Conservation (phyloP, 2,113 vertebrate species). For the Erinaceus europaeus region DNA sequence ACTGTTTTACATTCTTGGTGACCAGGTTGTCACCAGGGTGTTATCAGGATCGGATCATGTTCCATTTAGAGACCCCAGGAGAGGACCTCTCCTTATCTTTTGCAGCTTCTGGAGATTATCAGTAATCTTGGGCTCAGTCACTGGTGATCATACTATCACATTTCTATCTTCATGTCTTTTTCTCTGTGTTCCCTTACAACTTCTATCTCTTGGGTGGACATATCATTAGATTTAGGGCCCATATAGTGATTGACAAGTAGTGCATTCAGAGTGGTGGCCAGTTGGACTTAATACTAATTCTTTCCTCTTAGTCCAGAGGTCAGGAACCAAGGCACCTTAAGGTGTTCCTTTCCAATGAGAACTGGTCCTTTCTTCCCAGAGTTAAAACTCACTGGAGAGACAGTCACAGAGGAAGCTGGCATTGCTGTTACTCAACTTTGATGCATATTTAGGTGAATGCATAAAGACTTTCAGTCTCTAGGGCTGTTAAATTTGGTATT, state of each 20-base stretch:
- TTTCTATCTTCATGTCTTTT: neutral
- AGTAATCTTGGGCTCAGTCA: neutral
- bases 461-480: constrained; percentile 59
- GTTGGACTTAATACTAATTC: neutral
- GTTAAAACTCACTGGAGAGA: neutral
- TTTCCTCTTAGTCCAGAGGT: neutral
- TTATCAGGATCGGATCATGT: accelerated
- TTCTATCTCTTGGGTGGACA: neutral
- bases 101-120: neutral
- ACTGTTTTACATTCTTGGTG: neutral
- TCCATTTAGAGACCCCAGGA: no score
- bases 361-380: neutral
- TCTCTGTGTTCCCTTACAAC: neutral
- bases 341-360: neutral
- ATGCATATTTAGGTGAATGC: neutral
- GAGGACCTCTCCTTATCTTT: neutral
- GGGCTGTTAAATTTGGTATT: constrained; percentile 53
- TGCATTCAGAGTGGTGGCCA: neutral
- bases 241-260: neutral
- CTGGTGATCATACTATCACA: neutral
- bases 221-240: neutral
- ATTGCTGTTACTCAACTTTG: neutral
- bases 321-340: neutral
- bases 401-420: neutral
- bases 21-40: neutral